Evolutionary conservation across 2,888 invertebrate species (phyloP), one percentile per base, ranked within the genome.

Genomic region (Tenthredo mesomela): DNA sequence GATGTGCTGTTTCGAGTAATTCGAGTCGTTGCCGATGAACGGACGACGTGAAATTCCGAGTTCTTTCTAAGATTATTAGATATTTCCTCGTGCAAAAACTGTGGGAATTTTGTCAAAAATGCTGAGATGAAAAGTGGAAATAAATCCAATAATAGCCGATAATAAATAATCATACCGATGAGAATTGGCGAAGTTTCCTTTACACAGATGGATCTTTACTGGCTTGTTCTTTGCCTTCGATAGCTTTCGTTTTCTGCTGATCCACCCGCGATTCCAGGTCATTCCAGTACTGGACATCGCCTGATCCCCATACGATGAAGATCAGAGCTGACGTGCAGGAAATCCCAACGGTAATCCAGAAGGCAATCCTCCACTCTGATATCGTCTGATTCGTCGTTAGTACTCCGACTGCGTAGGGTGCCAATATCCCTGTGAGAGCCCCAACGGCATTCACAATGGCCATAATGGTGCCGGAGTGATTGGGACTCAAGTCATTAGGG

Each of bases 201-300:
- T n/a, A n/a, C n/a, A n/a, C n/a, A n/a, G 50, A 50, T 15, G 18
- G 50, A 61, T 61, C 25, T 89, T 18, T 4, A 37, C 15, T 33
- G 33, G 33, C 37, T 70, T 33, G 37, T 70, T 7, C 18, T 15
- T 70, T 37, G 18, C n/a, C n/a, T 70, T 70, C 70, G 29, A 33
- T 70, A 18, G 37, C n/a, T n/a, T n/a, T n/a, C n/a, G n/a, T 37
- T 37, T 33, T 61, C 25, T 25, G 10, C n/a, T 25, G 21, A 61
- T 61, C 25, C 5, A 65, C 21, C 9, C 15, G 10, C 37, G n/a
- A 40, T 3, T 94, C 92, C 0, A 95, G 94, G 86, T 96, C 95
- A 89, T 97, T 97, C 97, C 97, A 98, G 90, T 95, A 95, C 86
- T 96, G 96, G 54, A 96, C 95, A 61, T 97, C 96, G 0, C 96